Conservation (phyloP, 2,888 invertebrate species). For the Azorinus chamasolen region DNA sequence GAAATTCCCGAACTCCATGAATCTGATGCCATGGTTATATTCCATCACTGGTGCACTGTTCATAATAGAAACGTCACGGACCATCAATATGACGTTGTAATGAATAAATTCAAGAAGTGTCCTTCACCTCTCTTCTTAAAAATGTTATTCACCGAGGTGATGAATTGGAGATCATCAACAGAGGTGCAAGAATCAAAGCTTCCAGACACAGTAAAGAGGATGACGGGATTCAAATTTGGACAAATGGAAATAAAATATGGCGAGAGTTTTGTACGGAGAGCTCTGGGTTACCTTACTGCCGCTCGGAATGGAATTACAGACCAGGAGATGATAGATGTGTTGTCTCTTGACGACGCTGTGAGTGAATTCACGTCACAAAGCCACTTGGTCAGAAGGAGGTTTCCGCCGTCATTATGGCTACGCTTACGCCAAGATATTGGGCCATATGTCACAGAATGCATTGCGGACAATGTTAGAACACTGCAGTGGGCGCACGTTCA, state of each 20-base stretch:
- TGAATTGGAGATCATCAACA: conserved; percentile 79
- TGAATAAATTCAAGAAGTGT: conserved; percentile 88
- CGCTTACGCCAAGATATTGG: conserved; percentile 76
- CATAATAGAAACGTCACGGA: conserved; percentile 80
- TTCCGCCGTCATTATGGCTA: conserved; percentile 80
- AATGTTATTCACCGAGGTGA: conserved; percentile 76
- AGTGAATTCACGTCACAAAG: conserved; percentile 69
- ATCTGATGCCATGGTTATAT: conserved; percentile 74
- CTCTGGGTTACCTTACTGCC: conserved; percentile 91
- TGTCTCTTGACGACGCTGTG: conserved; percentile 85
- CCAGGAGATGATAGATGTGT: conserved; percentile 91
- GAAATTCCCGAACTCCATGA: conserved; percentile 76
- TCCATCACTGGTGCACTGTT: conserved; percentile 75
- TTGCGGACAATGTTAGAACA: conserved; percentile 76
- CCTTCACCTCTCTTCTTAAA: conserved; percentile 80
- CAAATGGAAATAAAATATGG: conserved; percentile 82
- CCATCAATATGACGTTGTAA: conserved; percentile 90
- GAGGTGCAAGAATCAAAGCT: conserved; percentile 70
- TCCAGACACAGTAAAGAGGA: conserved; percentile 75
- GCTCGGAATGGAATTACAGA: conserved; percentile 93
- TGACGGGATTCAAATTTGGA: conserved; percentile 77
- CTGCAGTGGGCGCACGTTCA: conserved; percentile 90
- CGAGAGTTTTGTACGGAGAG: conserved; percentile 84
- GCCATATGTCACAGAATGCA: conserved; percentile 71
- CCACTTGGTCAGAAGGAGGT: conserved; percentile 73